A percentile compares a stretch with the other conserved stretches of the same genome.
These are phyloP conservation scores for Acomys russatus DNA, from an alignment of 2,797 vertebrate genomes.

Conservation along the genomic window DNA sequence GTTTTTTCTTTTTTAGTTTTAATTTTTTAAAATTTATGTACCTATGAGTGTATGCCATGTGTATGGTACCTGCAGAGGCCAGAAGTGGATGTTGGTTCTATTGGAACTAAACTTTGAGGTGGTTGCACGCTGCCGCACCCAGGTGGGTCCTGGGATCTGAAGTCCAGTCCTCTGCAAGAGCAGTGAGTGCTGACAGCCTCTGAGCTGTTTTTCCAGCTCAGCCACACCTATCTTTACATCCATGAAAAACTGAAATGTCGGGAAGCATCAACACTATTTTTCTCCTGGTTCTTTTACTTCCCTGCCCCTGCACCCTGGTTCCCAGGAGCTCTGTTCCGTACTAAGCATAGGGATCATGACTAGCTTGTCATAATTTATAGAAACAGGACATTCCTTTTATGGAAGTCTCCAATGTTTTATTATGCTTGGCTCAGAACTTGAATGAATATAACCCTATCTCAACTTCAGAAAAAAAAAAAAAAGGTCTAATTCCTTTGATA, in stretches of 20 bases:
- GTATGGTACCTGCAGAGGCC: not conserved
- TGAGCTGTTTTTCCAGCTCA: not conserved
- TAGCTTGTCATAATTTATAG: slow-evolving; percentile 4
- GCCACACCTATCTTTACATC: not conserved
- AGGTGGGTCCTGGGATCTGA: not conserved
- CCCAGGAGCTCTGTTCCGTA: not conserved
- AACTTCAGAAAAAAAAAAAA: not conserved
- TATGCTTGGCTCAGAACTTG: not conserved
- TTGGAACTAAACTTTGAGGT: not conserved
- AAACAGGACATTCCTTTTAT: slow-evolving; percentile 8
- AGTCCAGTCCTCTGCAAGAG: not conserved
- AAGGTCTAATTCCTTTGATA: not conserved
- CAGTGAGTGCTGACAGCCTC: not conserved
- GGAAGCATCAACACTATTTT: not conserved
- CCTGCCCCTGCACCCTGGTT: not conserved
- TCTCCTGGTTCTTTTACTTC: slow-evolving; percentile 1
- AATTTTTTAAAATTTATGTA: not conserved
- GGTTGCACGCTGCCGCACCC: accelerated
- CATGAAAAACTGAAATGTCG: not conserved
- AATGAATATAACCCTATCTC: not conserved
- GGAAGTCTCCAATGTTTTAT: slow-evolving; percentile 34
- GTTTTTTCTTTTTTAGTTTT: not conserved
- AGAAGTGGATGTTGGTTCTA: not conserved
- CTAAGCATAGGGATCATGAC: not conserved
- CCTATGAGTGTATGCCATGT: not conserved